Conservation (phyloP, 2,888 invertebrate species). For the Epinotia demarniana region DNA sequence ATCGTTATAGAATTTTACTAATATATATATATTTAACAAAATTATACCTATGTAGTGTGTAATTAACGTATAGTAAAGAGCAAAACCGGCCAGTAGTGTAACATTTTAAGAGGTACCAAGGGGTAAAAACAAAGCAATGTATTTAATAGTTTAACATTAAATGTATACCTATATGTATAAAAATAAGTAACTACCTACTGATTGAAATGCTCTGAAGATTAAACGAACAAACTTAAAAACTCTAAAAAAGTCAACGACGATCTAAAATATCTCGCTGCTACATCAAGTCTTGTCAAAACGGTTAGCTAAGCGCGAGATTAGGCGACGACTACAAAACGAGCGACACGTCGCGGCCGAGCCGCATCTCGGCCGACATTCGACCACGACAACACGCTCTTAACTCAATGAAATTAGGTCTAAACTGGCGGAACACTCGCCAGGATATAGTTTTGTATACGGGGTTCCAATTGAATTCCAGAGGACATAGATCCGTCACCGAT, state of each 20-base stretch:
- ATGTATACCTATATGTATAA: neutral
- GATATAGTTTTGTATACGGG: slow-evolving; percentile 63
- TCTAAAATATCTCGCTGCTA: slow-evolving; percentile 63
- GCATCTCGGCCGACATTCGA: slow-evolving; percentile 46
- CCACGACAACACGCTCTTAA: slow-evolving; percentile 48
- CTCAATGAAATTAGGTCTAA: slow-evolving; percentile 53
- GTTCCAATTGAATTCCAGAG: slow-evolving; percentile 78
- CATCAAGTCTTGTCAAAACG: slow-evolving; percentile 82
- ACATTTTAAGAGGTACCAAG: neutral
- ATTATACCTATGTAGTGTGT: neutral
- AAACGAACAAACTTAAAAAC: slow-evolving; percentile 21
- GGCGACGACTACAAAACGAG: slow-evolving; percentile 79
- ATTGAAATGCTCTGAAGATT: neutral
- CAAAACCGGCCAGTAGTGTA: neutral
- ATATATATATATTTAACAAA: neutral
- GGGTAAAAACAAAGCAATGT: neutral
- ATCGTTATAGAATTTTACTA: neutral
- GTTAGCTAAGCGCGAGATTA: slow-evolving; percentile 82
- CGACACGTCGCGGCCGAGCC: slow-evolving; percentile 61
- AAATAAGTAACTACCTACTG: neutral
- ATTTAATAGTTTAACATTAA: too few relatives aligned
- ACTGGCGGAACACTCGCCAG: slow-evolving; percentile 47
- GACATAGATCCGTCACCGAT: slow-evolving; percentile 83
- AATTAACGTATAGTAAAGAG: neutral
- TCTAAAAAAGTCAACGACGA: slow-evolving; percentile 50